A percentile compares a stretch with the other conserved stretches of the same genome.
Conservation (phyloP, 2,888 invertebrate genomes). For the Meganola albula region DNA sequence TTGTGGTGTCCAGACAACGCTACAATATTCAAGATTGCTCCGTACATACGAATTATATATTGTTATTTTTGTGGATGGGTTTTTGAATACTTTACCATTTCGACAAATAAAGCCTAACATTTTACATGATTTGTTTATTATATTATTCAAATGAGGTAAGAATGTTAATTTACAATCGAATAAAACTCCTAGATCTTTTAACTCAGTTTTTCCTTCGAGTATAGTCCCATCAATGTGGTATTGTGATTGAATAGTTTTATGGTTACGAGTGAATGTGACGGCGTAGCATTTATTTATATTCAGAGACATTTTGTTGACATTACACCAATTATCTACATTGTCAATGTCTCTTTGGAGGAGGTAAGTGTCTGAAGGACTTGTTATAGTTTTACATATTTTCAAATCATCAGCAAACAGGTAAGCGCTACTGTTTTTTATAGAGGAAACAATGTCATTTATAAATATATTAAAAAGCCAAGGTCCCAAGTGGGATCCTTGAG, state of each 20-base stretch:
- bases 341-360: background rate
- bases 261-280: constrained; percentile 1
- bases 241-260: background rate
- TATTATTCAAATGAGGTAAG: background rate
- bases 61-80: no score
- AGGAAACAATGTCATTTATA: constrained; percentile 2
- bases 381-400: constrained; percentile 4
- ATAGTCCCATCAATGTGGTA: background rate
- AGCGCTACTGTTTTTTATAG: constrained; percentile 1
- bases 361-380: background rate
- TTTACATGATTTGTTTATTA: background rate
- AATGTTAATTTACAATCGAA: constrained; percentile 1
- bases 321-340: background rate
- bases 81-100: no score
- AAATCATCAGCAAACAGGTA: constrained; percentile 3
- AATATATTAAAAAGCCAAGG: constrained; percentile 4
- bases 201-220: background rate
- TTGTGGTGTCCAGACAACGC: no score
- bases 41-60: no score
- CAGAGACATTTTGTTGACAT: background rate
- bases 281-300: no score
- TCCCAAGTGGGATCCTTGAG: constrained; percentile 2
- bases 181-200: background rate
- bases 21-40: no score
- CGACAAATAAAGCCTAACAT: background rate